Evolutionary conservation across 2,113 vertebrate species (phyloP).

Genomic region (Bambusicola thoracicus): DNA sequence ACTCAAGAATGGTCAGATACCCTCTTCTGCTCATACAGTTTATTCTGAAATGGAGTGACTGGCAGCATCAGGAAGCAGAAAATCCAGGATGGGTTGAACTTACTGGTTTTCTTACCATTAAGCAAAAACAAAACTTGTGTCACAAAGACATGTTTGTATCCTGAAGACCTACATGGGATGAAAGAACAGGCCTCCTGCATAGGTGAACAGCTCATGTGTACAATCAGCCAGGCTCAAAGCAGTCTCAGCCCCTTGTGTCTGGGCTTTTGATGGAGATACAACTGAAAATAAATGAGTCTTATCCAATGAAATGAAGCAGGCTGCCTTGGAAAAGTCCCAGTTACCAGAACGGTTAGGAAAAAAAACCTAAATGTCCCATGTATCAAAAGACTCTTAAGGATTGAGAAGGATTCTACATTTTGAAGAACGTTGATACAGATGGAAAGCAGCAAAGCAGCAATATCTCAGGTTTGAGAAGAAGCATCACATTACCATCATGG

Average conservation of each 20-base stretch:
- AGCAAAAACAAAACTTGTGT: not conserved
- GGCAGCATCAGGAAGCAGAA: not conserved
- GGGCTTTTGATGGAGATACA: not conserved
- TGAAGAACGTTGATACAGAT: slow-evolving; percentile 29
- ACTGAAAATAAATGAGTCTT: not conserved
- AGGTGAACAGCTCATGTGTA: not conserved
- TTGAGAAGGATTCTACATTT: slow-evolving; percentile 32
- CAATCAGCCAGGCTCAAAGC: not conserved
- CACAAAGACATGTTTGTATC: accelerated
- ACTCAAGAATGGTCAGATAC: not conserved
- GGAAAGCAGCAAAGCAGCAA: slow-evolving; percentile 20
- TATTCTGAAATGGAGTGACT: not conserved
- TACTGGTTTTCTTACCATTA: not conserved
- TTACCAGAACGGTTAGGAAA: not conserved
- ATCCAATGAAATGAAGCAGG: not conserved
- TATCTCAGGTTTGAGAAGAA: slow-evolving; percentile 20
- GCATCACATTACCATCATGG: not conserved
- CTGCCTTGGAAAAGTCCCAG: not conserved
- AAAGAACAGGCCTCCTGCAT: not conserved
- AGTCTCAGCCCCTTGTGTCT: not conserved
- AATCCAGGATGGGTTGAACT: not conserved
- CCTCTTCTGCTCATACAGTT: not conserved
- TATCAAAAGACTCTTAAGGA: slow-evolving; percentile 1
- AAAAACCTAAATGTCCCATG: slow-evolving; percentile 3
- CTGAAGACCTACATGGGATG: not conserved